Conservation (phyloP, 2,113 vertebrate genomes). For the Tyrannus savana region DNA sequence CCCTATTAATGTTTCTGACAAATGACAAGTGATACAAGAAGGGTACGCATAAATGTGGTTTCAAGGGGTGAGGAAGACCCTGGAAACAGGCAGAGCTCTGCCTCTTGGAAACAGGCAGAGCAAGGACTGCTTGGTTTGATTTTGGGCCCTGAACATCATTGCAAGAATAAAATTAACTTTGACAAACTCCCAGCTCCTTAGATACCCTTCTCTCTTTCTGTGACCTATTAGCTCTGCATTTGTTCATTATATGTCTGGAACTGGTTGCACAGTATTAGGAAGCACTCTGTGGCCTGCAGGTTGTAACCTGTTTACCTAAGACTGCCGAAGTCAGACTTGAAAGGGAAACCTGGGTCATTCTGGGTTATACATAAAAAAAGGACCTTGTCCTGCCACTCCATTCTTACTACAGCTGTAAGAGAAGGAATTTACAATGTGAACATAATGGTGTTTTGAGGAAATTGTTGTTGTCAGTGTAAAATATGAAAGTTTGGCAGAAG, state of each 20-base stretch:
- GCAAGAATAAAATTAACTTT: not conserved
- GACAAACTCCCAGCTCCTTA: not conserved
- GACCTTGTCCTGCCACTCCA: not conserved
- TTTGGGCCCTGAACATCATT: not conserved
- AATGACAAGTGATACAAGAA: constrained; percentile 9
- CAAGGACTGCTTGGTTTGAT: not conserved
- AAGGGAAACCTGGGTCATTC: not conserved
- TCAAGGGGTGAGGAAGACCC: not conserved
- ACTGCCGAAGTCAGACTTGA: not conserved
- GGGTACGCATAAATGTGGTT: not conserved
- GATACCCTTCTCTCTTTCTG: not conserved
- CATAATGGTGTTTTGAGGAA: not conserved
- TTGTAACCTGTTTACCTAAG: not conserved
- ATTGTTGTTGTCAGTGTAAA: not conserved
- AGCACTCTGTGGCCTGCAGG: not conserved
- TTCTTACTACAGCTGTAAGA: not conserved
- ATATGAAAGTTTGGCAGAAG: not conserved
- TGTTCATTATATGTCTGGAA: not conserved
- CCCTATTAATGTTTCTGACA: constrained; percentile 24
- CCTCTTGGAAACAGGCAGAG: not conserved
- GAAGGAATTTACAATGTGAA: not conserved
- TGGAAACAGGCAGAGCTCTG: not conserved
- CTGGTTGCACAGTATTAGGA: not conserved
- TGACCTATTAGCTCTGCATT: not conserved
- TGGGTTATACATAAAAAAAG: not conserved